Evolutionary conservation across 2,888 invertebrate species (phyloP), one percentile per base, ranked within the genome.

Genomic region (Drosophila macrospina): DNA sequence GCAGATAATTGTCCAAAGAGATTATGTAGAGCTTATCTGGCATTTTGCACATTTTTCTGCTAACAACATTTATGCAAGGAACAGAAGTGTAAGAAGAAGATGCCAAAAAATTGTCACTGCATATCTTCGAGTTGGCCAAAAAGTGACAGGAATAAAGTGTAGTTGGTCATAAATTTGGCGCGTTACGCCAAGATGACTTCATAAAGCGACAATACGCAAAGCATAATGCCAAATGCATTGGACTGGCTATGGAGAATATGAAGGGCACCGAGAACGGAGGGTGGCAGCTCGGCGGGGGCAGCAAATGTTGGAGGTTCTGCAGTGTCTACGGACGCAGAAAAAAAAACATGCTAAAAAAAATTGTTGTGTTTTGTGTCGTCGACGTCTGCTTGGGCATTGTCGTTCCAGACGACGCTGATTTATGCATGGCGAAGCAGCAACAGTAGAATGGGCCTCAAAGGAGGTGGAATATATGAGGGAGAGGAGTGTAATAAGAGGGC

Each of bases 191-290:
- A 88, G 84, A 85, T 85, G 84, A 83, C 84, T 85, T 88, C 86
- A 88, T 85, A 85, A 85, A 85, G 84, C 86, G 84, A 86, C 88
- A 88, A 84, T 80, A 83, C 86, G 85, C 79, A 84, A 85, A 88
- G 80, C 88, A 83, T 85, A 83, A 87, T 82, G 88, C 88, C 82
- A 86, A 81, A 83, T 81, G 84, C 86, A 81, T 47, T 64, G 78
- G 61, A 20, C 24, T 34, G 54, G 42, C 30, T 20, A 3, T 20
- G 20, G 20, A 7, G 36, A 42, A 13, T 41, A 13, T 13, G n/a
- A 11, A 7, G 16, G 39, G 11, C 13, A 7, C 4, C 13, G 44
- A 2, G 20, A 20, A 20, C 2, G 13, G 41, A 47, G 28, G 66
- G 50, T 11, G 41, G 2, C 11, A 7, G n/a, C 16, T 8, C 20